Conservation (phyloP, 2,797 vertebrate genomes). For the Clangula hyemalis region DNA sequence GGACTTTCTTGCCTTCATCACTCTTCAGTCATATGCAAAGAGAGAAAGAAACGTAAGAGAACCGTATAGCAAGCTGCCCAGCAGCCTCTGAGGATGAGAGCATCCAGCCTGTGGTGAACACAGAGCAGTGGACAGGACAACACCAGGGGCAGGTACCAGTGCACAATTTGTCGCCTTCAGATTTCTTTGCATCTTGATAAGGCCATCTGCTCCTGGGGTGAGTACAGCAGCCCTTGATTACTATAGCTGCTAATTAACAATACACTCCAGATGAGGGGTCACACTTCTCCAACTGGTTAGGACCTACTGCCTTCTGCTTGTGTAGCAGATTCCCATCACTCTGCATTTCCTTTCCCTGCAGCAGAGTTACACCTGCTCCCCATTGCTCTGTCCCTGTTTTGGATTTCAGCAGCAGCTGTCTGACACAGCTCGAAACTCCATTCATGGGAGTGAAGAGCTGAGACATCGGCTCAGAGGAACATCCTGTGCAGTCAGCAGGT, state of each 20-base stretch:
- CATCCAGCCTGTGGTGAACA: not conserved
- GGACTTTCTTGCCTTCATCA: not conserved
- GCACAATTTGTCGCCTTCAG: not conserved
- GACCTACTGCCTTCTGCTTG: not conserved
- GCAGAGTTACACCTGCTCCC: not conserved
- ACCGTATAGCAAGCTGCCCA: not conserved
- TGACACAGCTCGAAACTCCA: not conserved
- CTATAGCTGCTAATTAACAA: not conserved
- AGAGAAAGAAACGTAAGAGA: not conserved
- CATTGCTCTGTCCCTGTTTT: not conserved
- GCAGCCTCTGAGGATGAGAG: not conserved
- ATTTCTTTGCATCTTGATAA: not conserved
- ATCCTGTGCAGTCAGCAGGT: conserved; percentile 35
- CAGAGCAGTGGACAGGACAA: not conserved
- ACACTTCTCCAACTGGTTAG: not conserved
- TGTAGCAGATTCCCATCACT: not conserved
- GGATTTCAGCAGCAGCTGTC: not conserved
- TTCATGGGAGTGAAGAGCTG: not conserved
- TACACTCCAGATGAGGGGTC: not conserved
- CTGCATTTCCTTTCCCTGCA: not conserved
- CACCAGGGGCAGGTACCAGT: rapidly evolving
- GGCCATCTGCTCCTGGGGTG: not conserved
- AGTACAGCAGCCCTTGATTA: not conserved
- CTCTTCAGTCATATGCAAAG: not conserved
- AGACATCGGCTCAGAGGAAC: not conserved